Evolutionary conservation across 1,140 invertebrate genomes (phyloP).

Genomic region (Chironomus striatipennis): DNA sequence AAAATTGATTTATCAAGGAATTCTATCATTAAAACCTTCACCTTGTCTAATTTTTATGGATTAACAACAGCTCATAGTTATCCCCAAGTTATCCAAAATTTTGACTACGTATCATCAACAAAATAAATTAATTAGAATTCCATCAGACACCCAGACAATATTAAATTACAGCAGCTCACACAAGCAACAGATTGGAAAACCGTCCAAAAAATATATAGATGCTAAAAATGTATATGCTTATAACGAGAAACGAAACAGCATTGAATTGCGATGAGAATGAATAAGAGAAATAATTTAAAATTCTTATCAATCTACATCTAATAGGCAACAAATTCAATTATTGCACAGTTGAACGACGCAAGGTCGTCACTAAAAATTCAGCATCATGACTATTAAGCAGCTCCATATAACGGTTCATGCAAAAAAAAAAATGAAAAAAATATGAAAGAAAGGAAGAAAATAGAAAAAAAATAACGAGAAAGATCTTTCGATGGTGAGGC

Average conservation of each 20-base stretch:
- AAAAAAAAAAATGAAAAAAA: background rate
- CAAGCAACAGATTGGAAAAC: background rate
- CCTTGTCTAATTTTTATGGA: too few relatives aligned
- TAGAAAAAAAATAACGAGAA: background rate
- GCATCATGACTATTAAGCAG: constrained; percentile 7
- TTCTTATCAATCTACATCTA: constrained; percentile 14
- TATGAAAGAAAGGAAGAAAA: background rate
- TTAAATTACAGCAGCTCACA: too few relatives aligned
- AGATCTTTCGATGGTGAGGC: background rate
- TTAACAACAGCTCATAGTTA: too few relatives aligned
- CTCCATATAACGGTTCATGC: background rate
- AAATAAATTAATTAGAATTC: too few relatives aligned
- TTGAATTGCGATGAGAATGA: constrained; percentile 12
- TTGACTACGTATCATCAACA: too few relatives aligned
- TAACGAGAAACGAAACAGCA: background rate
- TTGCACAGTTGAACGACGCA: constrained; percentile 6
- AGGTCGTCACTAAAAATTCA: constrained; percentile 12
- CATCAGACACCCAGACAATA: too few relatives aligned
- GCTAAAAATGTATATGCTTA: background rate
- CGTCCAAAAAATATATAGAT: background rate
- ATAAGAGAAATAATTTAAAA: constrained; percentile 14
- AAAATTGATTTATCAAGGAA: too few relatives aligned
- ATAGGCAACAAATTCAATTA: constrained; percentile 11
- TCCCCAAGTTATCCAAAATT: too few relatives aligned
- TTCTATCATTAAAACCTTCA: too few relatives aligned